Conservation (phyloP, 1,140 invertebrate species). For the Lordiphosa mommai region DNA sequence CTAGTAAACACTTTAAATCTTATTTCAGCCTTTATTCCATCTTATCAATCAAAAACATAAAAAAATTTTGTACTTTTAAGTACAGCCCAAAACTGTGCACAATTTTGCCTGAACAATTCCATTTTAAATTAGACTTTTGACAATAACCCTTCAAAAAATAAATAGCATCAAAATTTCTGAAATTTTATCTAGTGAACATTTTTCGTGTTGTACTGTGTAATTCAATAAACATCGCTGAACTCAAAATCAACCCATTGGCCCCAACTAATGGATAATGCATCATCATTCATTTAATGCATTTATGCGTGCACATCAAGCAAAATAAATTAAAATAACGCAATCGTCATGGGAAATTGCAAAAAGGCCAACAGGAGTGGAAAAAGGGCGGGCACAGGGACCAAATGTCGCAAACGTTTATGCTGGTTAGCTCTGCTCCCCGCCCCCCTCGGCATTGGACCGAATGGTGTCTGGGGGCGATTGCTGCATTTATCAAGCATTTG, state of each 20-base stretch:
- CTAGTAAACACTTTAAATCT: too few species aligned
- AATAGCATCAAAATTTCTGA: too few species aligned
- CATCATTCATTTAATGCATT: slow-evolving; percentile 64
- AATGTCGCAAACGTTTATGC: slow-evolving; percentile 48
- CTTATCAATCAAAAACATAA: too few species aligned
- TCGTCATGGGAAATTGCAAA: slow-evolving; percentile 28
- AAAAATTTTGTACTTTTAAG: too few species aligned
- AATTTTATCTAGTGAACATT: too few species aligned
- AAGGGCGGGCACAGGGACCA: slow-evolving; percentile 8
- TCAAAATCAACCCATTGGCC: neutral
- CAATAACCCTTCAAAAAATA: too few species aligned
- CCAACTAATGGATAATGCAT: slow-evolving; percentile 69
- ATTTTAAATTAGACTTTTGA: too few species aligned
- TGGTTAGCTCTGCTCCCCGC: slow-evolving; percentile 9
- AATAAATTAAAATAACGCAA: slow-evolving; percentile 49
- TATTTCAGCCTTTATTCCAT: too few species aligned
- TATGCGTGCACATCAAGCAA: slow-evolving; percentile 49
- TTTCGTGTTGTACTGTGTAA: slow-evolving; percentile 10
- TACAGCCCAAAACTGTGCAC: too few species aligned
- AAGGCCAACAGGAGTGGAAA: slow-evolving; percentile 14
- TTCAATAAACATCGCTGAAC: slow-evolving; percentile 46
- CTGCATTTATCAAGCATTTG: slow-evolving; percentile 71
- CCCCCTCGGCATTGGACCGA: neutral
- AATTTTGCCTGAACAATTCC: too few species aligned
- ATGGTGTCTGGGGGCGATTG: slow-evolving; percentile 49